A percentile compares a stretch with the other conserved stretches of the same genome.
phyloP scores from a whole-genome alignment of 2,888 invertebrate genomes.

The Rhimphoctona megacephalus region DNA sequence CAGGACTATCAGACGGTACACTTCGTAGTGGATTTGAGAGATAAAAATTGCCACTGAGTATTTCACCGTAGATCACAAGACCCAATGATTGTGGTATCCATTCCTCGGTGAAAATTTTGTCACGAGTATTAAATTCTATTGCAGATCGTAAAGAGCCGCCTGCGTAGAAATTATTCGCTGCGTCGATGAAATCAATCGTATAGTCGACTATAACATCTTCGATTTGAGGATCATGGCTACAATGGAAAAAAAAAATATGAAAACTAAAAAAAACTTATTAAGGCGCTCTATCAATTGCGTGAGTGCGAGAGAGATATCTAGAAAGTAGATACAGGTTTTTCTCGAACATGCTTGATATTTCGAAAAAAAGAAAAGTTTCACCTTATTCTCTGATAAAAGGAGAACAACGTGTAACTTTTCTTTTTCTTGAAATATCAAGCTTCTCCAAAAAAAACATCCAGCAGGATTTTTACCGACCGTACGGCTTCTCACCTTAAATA shows the following conservation, averaged over 20 bases:
- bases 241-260: slow-evolving; percentile 12
- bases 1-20: slow-evolving; percentile 71
- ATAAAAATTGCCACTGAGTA: slow-evolving; percentile 80
- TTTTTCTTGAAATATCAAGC: too few species aligned
- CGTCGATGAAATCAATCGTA: slow-evolving; percentile 76
- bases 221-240: slow-evolving; percentile 67
- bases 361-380: too few species aligned
- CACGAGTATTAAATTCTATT: slow-evolving; percentile 74
- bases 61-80: slow-evolving; percentile 80
- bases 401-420: too few species aligned
- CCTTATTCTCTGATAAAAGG: too few species aligned
- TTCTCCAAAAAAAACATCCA: too few species aligned
- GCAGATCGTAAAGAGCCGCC: slow-evolving; percentile 75
- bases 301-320: too few species aligned
- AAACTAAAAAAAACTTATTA: slow-evolving; percentile 20
- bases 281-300: too few species aligned
- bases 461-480: too few species aligned
- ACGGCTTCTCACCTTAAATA: too few species aligned
- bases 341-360: too few species aligned
- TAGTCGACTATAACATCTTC: slow-evolving; percentile 73
- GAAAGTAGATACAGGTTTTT: too few species aligned
- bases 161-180: slow-evolving; percentile 66
- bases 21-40: slow-evolving; percentile 72
- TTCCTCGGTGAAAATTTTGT: slow-evolving; percentile 56
- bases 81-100: slow-evolving; percentile 78